Percentiles rank a stretch among this genome's conserved stretches.
Conservation (phyloP, 2,888 invertebrate species). For the Laspeyria flexula region DNA sequence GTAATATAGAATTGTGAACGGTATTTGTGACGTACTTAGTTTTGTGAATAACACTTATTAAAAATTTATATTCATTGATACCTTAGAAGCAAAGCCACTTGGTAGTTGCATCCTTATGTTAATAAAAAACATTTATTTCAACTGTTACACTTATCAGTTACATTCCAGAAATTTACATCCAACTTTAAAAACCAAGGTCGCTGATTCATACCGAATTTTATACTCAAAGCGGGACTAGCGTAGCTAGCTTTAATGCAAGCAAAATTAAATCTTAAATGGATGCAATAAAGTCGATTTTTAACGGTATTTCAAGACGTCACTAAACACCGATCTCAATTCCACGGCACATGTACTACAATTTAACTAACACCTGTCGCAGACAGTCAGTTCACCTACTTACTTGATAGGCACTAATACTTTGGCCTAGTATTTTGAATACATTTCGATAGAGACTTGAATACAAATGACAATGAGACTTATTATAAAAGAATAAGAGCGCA, state of each 20-base stretch:
- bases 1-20: conserved; percentile 8
- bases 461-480: too few relatives aligned
- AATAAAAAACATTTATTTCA: too few relatives aligned
- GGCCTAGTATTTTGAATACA: conserved; percentile 30
- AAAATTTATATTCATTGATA: too few relatives aligned
- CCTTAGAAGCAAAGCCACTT: too few relatives aligned
- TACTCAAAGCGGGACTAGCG: too few relatives aligned
- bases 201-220: too few relatives aligned
- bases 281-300: background rate
- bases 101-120: too few relatives aligned
- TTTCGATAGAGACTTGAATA: conserved; percentile 7
- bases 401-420: conserved; percentile 45
- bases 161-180: too few relatives aligned
- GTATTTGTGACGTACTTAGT: background rate
- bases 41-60: background rate
- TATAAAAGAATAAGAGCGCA: too few relatives aligned
- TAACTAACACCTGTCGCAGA: conserved; percentile 36
- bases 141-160: too few relatives aligned
- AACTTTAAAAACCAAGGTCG: too few relatives aligned
- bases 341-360: conserved; percentile 23
- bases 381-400: conserved; percentile 43
- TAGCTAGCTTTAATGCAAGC: background rate
- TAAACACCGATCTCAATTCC: conserved; percentile 16
- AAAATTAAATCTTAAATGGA: background rate
- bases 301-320: background rate